These are phyloP conservation scores for Volucella inanis DNA, from an alignment of 2,888 invertebrate species.

Conservation along the genomic window DNA sequence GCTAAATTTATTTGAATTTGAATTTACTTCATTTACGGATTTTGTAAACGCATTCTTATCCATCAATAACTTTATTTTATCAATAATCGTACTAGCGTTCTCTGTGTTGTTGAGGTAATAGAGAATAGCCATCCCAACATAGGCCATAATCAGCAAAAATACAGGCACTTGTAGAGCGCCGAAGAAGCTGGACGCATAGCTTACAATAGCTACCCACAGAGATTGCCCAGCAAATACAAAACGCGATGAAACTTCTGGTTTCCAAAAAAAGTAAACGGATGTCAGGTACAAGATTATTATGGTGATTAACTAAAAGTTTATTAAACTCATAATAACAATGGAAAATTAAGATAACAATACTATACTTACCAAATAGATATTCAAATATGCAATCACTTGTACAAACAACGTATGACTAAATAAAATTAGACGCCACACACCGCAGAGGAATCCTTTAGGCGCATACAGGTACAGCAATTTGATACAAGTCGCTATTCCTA, in stretches of 20 bases:
- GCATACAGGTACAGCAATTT: conserved; percentile 84
- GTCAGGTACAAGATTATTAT: conserved; percentile 88
- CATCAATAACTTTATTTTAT: conserved; percentile 79
- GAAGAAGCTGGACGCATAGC: conserved; percentile 89
- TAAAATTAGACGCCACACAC: conserved; percentile 83
- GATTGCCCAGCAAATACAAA: conserved; percentile 88
- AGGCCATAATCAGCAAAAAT: conserved; percentile 87
- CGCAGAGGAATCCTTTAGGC: conserved; percentile 85
- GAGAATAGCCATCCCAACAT: conserved; percentile 81
- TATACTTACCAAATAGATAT: conserved; percentile 80
- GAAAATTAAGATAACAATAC: neutral
- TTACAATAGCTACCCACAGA: conserved; percentile 90
- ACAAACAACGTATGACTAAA: conserved; percentile 81
- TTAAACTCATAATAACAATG: no score
- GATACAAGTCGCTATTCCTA: conserved; percentile 79
- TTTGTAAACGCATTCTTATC: conserved; percentile 80
- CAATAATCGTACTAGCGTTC: conserved; percentile 77
- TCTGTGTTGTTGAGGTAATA: conserved; percentile 82
- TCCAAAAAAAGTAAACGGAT: conserved; percentile 90
- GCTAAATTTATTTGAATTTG: conserved; percentile 77
- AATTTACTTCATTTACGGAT: conserved; percentile 80
- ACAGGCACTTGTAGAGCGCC: conserved; percentile 90
- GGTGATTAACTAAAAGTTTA: conserved; percentile 86
- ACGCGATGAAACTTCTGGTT: conserved; percentile 86
- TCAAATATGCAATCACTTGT: conserved; percentile 79